Evolutionary conservation across 2,888 invertebrate genomes (phyloP).

Genomic region (Pristionchus exspectatus): DNA sequence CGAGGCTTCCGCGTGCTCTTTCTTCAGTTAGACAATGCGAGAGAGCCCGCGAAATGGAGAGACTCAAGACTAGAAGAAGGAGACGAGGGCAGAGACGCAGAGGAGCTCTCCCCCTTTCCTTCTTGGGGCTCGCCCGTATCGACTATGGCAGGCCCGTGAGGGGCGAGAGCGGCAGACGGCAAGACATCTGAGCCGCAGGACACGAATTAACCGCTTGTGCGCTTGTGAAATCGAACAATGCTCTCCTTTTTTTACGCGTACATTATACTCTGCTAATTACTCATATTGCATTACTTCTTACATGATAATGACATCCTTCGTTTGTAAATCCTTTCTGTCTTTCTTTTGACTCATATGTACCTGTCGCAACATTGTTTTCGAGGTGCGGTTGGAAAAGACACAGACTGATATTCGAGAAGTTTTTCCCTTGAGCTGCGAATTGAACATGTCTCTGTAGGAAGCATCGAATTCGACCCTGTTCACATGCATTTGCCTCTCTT

Average conservation of each 20-base stretch:
- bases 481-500: background rate
- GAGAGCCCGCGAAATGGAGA: background rate
- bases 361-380: no score
- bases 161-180: slow-evolving; percentile 28
- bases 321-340: no score
- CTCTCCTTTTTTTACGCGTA: background rate
- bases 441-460: background rate
- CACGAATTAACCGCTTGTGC: background rate
- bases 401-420: background rate
- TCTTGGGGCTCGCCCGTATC: background rate
- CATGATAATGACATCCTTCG: no score
- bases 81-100: slow-evolving; percentile 41
- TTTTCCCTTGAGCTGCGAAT: no score
- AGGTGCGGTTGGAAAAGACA: no score
- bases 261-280: background rate
- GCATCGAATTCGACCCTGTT: background rate
- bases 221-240: background rate
- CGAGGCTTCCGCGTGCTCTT: background rate
- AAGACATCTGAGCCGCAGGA: no score
- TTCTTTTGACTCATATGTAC: no score
- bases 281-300: no score
- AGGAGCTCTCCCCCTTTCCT: background rate
- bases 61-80: background rate
- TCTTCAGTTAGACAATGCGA: background rate
- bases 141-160: slow-evolving; percentile 24